Base-by-base conservation (phyloP, 2,113 vertebrate species). In the Willisornis vidua region DNA sequence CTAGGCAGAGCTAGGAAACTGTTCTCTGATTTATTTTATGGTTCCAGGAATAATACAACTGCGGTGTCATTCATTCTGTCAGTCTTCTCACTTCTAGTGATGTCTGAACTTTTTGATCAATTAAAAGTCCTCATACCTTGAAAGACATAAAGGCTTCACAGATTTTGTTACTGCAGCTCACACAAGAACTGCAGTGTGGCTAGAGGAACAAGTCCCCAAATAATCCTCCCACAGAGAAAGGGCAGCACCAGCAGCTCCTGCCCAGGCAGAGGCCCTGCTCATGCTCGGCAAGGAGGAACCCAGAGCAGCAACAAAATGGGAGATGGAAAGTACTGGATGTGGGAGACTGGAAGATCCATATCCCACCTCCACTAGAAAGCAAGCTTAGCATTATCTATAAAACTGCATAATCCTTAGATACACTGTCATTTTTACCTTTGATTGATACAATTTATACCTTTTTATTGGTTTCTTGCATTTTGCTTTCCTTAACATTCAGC, bases 301-400 rank as follows among this genome's bases (percentile, higher is more conserved):
- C 9, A 1, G 12, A 7, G 33, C 39, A 77, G 35, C 49, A 59
- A 1, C 45, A 73, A 3, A 0, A 0, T 25, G 22, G 67, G 41
- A 33, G 28, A 14, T 49, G 55, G 29, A 19, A 17, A 17, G 1
- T 1, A 10, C 28, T 35, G 29, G 48, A 9, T 76, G 26, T 11
- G 41, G 45, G 15, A 65, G 39, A 20, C 0, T 31, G 63, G 25
- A 65, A 81, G 37, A 39, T 7, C 1, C 6, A 52, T 6, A 37
- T 59, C 52, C 43, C 17, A 51, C 23, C 25, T 71, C 52, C 18
- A 7, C 3, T 39, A 33, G 55, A 89, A 85, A 74, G 23, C n/a
- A 61, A 66, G 17, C 9, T 54, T 62, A 41, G 46, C 0, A 0
- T 28, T n/a, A 57, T 25, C 29, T 67, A 54, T 41, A 37, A 74